Conservation (phyloP, 2,113 vertebrate species). For the Acrocephalus arundinaceus region DNA sequence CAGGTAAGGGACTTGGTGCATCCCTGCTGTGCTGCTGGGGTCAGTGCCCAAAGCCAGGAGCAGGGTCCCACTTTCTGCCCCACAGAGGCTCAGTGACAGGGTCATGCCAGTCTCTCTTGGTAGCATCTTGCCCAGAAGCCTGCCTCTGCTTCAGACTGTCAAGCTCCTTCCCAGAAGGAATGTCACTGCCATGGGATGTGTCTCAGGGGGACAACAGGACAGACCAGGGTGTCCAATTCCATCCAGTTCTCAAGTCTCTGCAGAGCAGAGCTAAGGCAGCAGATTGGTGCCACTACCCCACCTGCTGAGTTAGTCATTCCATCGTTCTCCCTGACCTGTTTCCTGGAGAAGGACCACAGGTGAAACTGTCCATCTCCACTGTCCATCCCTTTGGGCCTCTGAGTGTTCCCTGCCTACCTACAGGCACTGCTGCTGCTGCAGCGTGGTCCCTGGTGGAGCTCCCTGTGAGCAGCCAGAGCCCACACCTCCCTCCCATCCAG, state of each 20-base stretch:
- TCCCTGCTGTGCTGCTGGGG: neutral
- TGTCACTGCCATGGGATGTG: neutral
- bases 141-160: neutral
- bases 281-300: neutral
- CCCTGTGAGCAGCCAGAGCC: neutral
- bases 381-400: neutral
- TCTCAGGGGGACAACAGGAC: fast-evolving
- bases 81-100: neutral
- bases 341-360: fast-evolving
- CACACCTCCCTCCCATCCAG: neutral
- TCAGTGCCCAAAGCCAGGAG: neutral
- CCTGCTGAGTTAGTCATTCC: neutral
- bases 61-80: neutral
- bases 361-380: neutral
- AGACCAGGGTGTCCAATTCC: neutral
- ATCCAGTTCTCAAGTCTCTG: neutral
- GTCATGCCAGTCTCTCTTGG: neutral
- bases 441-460: fast-evolving
- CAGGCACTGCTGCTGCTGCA: neutral
- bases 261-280: neutral
- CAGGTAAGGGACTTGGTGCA: neutral
- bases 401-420: neutral
- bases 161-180: neutral
- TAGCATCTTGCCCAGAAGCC: neutral
- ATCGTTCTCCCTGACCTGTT: neutral